Conservation (phyloP, 2,113 vertebrate genomes). For the Campylomormyrus numenius region DNA sequence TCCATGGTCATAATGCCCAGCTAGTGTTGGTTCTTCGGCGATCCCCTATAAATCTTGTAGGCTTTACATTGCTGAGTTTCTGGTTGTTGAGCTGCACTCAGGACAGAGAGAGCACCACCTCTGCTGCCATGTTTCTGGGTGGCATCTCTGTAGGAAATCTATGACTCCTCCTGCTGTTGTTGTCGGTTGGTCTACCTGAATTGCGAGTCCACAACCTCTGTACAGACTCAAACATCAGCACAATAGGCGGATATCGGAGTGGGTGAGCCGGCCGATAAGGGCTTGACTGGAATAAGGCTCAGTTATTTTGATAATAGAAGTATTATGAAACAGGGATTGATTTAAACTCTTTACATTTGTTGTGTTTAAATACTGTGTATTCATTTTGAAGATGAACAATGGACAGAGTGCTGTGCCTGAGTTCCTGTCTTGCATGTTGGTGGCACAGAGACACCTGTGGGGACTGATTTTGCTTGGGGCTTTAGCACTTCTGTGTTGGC, state of each 20-base stretch:
- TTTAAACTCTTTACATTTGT: background rate
- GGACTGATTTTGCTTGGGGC: background rate
- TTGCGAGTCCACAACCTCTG: background rate
- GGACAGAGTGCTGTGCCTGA: background rate
- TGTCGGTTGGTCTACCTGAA: background rate
- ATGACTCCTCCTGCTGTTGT: background rate
- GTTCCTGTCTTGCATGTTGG: background rate
- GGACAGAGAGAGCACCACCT: background rate
- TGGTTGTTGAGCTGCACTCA: background rate
- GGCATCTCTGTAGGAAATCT: background rate
- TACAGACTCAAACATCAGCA: background rate
- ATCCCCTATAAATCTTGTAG: background rate
- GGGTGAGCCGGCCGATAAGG: background rate
- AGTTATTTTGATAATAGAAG: background rate
- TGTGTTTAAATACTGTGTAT: background rate
- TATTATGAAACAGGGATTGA: background rate
- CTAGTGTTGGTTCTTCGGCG: background rate
- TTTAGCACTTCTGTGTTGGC: background rate
- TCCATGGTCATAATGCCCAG: background rate
- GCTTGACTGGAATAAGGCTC: background rate
- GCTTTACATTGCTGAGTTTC: background rate
- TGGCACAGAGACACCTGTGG: background rate
- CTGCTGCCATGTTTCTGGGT: background rate
- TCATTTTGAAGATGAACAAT: background rate
- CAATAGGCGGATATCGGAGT: background rate